Evolutionary conservation across 2,113 vertebrate species (phyloP).

Genomic region (Otis tarda): DNA sequence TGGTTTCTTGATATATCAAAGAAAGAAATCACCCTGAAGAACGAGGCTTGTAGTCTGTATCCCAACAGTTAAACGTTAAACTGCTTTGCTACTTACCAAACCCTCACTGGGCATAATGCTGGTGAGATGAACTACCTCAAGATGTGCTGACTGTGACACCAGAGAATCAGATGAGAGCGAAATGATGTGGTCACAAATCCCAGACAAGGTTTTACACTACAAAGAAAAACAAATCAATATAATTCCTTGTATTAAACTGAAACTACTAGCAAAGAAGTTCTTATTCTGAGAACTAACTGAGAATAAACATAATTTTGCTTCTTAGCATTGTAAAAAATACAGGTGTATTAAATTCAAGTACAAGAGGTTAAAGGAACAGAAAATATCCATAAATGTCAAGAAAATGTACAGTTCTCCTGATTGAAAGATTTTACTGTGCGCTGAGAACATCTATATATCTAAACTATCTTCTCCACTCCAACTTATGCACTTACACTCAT

Average conservation of each 20-base stretch:
- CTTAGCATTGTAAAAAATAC: not conserved
- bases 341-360: not conserved
- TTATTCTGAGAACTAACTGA: not conserved
- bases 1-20: not conserved
- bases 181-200: slow-evolving; percentile 95
- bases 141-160: slow-evolving; percentile 86
- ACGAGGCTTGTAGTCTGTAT: not conserved
- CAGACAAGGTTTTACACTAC: slow-evolving; percentile 91
- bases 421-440: not conserved
- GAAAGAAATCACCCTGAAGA: not conserved
- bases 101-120: slow-evolving; percentile 89
- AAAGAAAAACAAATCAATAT: slow-evolving; percentile 1
- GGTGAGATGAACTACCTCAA: slow-evolving; percentile 86
- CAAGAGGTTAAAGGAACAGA: not conserved
- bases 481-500: not conserved
- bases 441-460: not conserved
- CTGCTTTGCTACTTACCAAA: slow-evolving; percentile 79
- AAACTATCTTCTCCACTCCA: not conserved
- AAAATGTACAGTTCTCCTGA: not conserved
- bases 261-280: not conserved
- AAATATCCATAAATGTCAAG: not conserved
- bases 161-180: slow-evolving; percentile 89
- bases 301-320: not conserved
- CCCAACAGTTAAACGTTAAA: not conserved
- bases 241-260: not conserved